Evolutionary conservation across 2,797 vertebrate species (phyloP).

Genomic region (Macroramphosus scolopax): DNA sequence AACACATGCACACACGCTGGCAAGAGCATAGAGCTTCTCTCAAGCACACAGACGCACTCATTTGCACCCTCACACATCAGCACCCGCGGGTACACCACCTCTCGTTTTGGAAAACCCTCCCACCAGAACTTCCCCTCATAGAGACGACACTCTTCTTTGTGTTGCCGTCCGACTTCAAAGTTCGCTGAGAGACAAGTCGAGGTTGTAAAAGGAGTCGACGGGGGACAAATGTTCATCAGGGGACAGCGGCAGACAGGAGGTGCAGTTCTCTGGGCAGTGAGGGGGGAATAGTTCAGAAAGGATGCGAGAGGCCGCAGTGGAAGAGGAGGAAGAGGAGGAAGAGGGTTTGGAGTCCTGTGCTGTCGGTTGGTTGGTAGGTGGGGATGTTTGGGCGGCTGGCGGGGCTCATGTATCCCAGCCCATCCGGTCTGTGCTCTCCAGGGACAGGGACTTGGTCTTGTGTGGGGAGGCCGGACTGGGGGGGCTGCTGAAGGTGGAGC

Average conservation of each 20-base stretch:
- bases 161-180: too few species aligned
- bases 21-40: too few species aligned
- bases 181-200: constrained; percentile 17
- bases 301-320: constrained; percentile 20
- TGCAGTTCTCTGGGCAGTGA: constrained; percentile 66
- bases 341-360: constrained; percentile 56
- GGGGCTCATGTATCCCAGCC: constrained; percentile 93
- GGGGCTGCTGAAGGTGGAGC: constrained; percentile 98
- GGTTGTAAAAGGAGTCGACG: constrained; percentile 16
- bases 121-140: constrained; percentile 21
- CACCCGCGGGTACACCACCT: too few species aligned
- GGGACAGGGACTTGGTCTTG: constrained; percentile 95
- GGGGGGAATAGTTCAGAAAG: constrained; percentile 17
- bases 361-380: constrained; percentile 35
- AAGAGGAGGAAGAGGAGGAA: too few species aligned
- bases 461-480: constrained; percentile 93
- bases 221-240: constrained; percentile 21
- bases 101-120: constrained; percentile 1
- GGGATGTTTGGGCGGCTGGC: constrained; percentile 2
- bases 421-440: constrained; percentile 95
- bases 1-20: constrained; percentile 30
- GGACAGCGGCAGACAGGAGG: constrained; percentile 24
- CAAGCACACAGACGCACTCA: constrained; percentile 21
- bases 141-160: constrained; percentile 19
- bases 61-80: constrained; percentile 16